Conservation (phyloP, 2,797 vertebrate genomes). For the Argya squamiceps region DNA sequence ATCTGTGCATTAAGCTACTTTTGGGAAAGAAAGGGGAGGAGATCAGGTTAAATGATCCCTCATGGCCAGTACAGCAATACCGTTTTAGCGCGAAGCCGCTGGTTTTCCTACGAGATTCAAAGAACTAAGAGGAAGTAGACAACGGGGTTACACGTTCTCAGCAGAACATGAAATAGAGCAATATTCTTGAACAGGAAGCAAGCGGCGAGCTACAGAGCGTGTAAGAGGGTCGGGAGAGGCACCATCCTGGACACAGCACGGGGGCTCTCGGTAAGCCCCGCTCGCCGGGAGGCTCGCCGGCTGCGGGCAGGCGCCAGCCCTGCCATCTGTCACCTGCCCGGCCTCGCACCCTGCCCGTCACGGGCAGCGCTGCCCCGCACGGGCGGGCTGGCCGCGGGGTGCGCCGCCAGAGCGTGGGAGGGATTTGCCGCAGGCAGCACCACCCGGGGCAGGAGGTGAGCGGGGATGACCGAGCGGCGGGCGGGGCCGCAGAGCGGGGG, state of each 20-base stretch:
- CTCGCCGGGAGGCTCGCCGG: neutral
- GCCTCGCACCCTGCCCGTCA: neutral
- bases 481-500: neutral
- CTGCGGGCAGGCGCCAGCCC: neutral
- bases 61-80: fast-evolving
- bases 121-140: neutral
- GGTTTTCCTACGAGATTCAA: neutral
- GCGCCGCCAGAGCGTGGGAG: neutral
- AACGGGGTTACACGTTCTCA: neutral
- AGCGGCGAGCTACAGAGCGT: neutral
- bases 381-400: neutral
- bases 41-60: fast-evolving
- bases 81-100: fast-evolving
- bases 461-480: neutral
- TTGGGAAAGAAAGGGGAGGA: neutral
- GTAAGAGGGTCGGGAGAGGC: neutral
- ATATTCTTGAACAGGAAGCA: neutral
- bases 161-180: neutral
- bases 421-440: neutral
- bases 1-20: neutral
- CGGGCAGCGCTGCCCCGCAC: neutral
- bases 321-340: neutral
- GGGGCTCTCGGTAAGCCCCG: fast-evolving
- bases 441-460: neutral
- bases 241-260: fast-evolving